Evolutionary conservation across 2,888 invertebrate species (phyloP).

Genomic region (Epistrophe eligans): DNA sequence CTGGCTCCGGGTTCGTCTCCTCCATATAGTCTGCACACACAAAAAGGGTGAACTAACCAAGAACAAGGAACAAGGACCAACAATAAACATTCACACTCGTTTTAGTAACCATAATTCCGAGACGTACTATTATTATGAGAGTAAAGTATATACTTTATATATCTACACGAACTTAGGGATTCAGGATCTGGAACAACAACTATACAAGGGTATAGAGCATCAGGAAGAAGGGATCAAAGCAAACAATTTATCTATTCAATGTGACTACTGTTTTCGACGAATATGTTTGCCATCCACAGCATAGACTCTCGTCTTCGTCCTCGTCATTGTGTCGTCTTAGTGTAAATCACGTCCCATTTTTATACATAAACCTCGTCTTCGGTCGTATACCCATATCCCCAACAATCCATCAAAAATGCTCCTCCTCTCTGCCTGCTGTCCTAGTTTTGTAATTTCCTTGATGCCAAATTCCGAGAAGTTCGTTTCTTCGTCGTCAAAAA

Average conservation of each 20-base stretch:
- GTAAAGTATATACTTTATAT: background rate
- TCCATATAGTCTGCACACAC: background rate
- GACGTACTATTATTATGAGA: slow-evolving; percentile 34
- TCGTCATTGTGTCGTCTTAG: slow-evolving; percentile 11
- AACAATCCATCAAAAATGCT: background rate
- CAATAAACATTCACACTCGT: slow-evolving; percentile 67
- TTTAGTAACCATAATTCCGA: slow-evolving; percentile 71
- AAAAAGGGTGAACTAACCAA: slow-evolving; percentile 47
- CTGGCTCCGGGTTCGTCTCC: background rate
- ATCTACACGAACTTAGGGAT: slow-evolving; percentile 12
- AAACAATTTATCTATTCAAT: slow-evolving; percentile 70
- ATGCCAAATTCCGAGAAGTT: slow-evolving; percentile 27
- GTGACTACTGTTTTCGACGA: slow-evolving; percentile 62
- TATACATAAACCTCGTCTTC: slow-evolving; percentile 8
- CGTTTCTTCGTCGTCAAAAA: slow-evolving; percentile 11
- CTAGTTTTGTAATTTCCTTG: slow-evolving; percentile 65
- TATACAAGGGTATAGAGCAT: slow-evolving; percentile 3
- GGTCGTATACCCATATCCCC: background rate
- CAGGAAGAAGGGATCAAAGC: slow-evolving; percentile 63
- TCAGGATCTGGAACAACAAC: slow-evolving; percentile 25
- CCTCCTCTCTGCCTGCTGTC: background rate
- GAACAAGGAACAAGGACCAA: slow-evolving; percentile 44
- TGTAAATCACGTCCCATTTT: slow-evolving; percentile 43
- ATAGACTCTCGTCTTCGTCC: background rate
- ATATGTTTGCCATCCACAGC: slow-evolving; percentile 53